These are phyloP conservation scores for Lasioglossum pauxillum DNA, from an alignment of 2,888 invertebrate species.

Conservation along the genomic window DNA sequence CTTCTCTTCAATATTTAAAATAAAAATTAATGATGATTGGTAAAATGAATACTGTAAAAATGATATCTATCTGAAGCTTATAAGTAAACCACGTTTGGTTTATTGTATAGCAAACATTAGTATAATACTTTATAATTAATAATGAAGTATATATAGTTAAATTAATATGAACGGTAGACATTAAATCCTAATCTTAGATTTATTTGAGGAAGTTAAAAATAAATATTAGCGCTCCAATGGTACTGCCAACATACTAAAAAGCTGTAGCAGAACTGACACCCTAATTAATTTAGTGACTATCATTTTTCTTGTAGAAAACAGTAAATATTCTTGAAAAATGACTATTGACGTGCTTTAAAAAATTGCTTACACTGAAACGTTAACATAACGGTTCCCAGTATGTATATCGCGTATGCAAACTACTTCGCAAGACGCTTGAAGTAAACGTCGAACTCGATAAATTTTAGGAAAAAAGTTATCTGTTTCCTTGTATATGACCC, in stretches of 20 bases:
- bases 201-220: too few relatives aligned
- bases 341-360: not conserved
- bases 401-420: not conserved
- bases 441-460: not conserved
- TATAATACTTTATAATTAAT: too few relatives aligned
- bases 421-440: not conserved
- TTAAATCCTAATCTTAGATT: too few relatives aligned
- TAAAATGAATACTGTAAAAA: too few relatives aligned
- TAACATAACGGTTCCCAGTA: not conserved
- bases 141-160: too few relatives aligned
- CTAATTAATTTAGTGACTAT: not conserved
- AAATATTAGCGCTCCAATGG: too few relatives aligned
- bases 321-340: not conserved
- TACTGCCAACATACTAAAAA: not conserved
- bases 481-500: not conserved
- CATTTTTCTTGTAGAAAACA: not conserved
- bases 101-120: too few relatives aligned
- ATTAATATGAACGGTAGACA: too few relatives aligned
- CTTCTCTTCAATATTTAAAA: too few relatives aligned
- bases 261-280: not conserved
- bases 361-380: not conserved
- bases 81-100: too few relatives aligned
- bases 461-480: not conserved
- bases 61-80: too few relatives aligned
- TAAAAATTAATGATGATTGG: too few relatives aligned